Evolutionary conservation across 2,797 vertebrate genomes (phyloP), one percentile per base, ranked within the genome.

Genomic region (Manis javanica): DNA sequence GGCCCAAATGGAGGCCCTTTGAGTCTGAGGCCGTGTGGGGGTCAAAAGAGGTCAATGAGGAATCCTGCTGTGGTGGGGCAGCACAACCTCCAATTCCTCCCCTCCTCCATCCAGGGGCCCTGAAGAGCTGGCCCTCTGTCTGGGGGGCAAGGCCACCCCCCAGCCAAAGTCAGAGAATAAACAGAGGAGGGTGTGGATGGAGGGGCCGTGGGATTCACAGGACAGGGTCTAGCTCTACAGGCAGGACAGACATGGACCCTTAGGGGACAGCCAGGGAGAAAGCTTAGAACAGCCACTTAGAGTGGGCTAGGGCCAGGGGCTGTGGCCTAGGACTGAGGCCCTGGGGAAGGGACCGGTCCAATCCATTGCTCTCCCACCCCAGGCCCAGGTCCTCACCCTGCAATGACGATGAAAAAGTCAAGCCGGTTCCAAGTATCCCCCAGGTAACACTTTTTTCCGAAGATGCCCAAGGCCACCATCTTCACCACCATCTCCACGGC

Each of bases 401-500:
- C 99, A 7, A 99, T 97, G 82, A 99, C 99, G 0, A 99, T 99
- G 98, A 99, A 99, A 98, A 99, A 99, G 98, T 99, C 99, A 98
- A 99, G 98, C 92, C 99, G 99, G 98, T 99, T 99, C 99, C 99
- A 99, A 0, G 99, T 99, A 98, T 99, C 99, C 98, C 99, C 99
- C 92, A 99, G 99, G 98, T 99, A 99, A 98, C 99, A 99, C 96
- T 99, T 99, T 98, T 99, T 99, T 94, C 99, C 99, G 91, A 99
- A 99, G 98, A 99, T 99, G 94, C 99, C 99, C 98, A 99, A 98
- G 0, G 99, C 99, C 3, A 99, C 99, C 99, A 99, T 99, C 98
- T 99, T 99, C 97, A 99, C 99, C 18, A 99, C 99, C 99, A 99
- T 99, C 98, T 99, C 99, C 98, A 99, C 99, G 0, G 99, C 99